Conservation (phyloP, 2,113 vertebrate genomes). For the Muntiacus reevesi region DNA sequence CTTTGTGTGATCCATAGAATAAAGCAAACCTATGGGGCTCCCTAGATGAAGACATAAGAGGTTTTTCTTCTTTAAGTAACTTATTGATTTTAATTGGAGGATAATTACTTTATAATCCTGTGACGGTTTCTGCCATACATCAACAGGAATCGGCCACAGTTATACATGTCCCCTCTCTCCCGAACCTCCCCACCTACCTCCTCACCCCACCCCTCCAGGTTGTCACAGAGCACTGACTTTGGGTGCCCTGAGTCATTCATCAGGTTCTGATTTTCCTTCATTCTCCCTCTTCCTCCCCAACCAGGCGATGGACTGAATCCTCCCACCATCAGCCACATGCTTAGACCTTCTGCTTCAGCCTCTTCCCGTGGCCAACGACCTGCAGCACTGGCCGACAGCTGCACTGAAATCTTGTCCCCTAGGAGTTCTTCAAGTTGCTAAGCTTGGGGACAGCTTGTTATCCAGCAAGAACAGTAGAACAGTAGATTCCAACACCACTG, state of each 20-base stretch:
- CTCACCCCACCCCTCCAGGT: background rate
- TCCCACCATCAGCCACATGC: background rate
- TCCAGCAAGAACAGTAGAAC: too few species aligned
- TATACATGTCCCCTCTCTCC: background rate
- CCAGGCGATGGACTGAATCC: background rate
- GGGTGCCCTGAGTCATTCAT: background rate
- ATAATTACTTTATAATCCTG: background rate
- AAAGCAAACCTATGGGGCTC: accelerated
- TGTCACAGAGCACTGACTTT: background rate
- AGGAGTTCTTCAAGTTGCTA: background rate
- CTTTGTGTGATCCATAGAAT: background rate
- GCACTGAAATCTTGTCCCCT: background rate
- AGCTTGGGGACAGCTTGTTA: background rate
- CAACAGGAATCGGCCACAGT: background rate
- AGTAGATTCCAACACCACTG: background rate
- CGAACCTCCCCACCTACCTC: background rate
- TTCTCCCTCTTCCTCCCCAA: too few species aligned
- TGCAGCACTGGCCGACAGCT: too few species aligned
- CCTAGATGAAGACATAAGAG: accelerated
- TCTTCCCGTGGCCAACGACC: background rate
- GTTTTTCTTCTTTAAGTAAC: background rate
- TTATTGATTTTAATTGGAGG: background rate
- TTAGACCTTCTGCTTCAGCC: accelerated
- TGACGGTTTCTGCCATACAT: background rate
- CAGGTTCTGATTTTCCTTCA: background rate